Base-by-base conservation (phyloP, 2,797 vertebrate genomes). In the Sebastes alutus region DNA sequence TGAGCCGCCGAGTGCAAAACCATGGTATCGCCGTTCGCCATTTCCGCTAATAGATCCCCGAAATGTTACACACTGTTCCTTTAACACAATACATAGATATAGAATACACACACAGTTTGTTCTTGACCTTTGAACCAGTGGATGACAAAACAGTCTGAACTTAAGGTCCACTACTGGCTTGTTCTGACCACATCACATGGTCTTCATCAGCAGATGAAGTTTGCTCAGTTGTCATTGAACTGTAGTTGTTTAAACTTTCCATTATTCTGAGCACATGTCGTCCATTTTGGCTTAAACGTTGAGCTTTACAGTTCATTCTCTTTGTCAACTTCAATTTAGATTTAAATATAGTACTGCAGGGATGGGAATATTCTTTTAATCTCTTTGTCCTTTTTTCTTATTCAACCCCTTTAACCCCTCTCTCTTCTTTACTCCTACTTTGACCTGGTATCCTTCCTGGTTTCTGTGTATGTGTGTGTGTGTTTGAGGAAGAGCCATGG, bases 371-470 rank as follows among this genome's bases (percentile, higher is more conserved):
- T 85, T 89, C 68, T 77, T 86, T 85, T 79, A 61, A 88, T 91
- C 78, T 75, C 75, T 80, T 77, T 16, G 22, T 62, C 74, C 81
- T 83, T 84, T 79, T 83, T 82, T 60, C 55, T 59, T 75, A 73
- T 86, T 79, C 61, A 79, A 67, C 71, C 74, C 58, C 56, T 79
- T n/a, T 78, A 77, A 87, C 85, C 67, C 72, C 64, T 54, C 67
- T 85, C 68, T 86, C 33, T 75, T 72, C 61, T 77, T 27, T 72
- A 23, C 42, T 72, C 69, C 30, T 62, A 22, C 82, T 76, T 85
- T 87, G 84, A 90, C 87, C 86, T 78, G 61, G 60, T 83, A 75
- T 88, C 77, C 76, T 89, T 90, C 76, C 82, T 84, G 78, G 81
- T 74, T 11, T 46, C 14, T 16, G 14, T 16, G 14, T 13, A 5